Evolutionary conservation across 1,140 invertebrate species (phyloP).

Genomic region (Penaeus vannamei): DNA sequence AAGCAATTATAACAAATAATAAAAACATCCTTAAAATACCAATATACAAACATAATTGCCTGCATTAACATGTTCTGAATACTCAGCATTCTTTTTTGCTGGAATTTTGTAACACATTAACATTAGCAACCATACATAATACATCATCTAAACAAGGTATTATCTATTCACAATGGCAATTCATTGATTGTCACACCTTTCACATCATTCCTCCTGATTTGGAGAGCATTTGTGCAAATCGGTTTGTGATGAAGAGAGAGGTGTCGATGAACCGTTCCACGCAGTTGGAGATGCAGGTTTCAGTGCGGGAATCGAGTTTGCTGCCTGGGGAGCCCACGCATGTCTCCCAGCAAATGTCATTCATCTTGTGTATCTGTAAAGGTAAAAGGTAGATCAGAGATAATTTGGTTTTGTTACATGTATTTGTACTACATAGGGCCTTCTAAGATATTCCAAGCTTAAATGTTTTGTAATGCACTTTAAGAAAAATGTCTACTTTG

Average conservation of each 20-base stretch:
- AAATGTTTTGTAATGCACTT: too few species aligned
- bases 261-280: slow-evolving; percentile 96
- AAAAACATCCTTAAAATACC: too few species aligned
- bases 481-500: too few species aligned
- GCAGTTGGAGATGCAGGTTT: slow-evolving; percentile 92
- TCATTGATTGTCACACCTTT: background rate
- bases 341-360: slow-evolving; percentile 95
- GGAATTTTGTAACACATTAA: too few species aligned
- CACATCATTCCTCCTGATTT: slow-evolving; percentile 71
- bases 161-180: too few species aligned
- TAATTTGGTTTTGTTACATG: background rate
- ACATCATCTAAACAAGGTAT: too few species aligned
- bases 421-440: background rate
- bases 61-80: too few species aligned
- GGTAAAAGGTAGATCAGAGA: slow-evolving; percentile 54
- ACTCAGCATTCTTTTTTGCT: too few species aligned
- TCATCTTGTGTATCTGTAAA: slow-evolving; percentile 89
- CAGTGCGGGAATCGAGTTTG: slow-evolving; percentile 89
- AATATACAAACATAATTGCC: too few species aligned
- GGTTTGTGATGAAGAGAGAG: slow-evolving; percentile 86
- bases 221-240: slow-evolving; percentile 86
- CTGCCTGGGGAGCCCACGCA: slow-evolving; percentile 90
- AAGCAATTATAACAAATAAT: too few species aligned
- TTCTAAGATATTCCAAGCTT: too few species aligned
- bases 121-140: too few species aligned